These are phyloP conservation scores for Drosophila peninsularis DNA, from an alignment of 2,888 invertebrate species.

Conservation along the genomic window DNA sequence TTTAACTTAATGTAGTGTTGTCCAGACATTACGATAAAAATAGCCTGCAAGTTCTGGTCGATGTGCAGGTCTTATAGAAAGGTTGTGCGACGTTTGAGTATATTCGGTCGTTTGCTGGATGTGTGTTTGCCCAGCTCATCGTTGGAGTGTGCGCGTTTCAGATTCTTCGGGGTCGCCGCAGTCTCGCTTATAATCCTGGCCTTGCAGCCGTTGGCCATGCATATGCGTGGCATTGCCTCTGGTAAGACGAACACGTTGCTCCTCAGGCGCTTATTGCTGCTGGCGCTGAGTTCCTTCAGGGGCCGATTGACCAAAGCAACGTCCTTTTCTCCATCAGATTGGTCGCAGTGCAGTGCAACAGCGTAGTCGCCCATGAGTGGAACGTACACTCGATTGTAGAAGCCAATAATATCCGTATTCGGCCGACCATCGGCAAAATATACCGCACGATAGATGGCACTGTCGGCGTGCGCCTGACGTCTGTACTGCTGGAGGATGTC, in stretches of 20 bases:
- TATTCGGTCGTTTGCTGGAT: conserved; percentile 53
- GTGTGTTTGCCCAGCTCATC: conserved; percentile 21
- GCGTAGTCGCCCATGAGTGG: conserved; percentile 40
- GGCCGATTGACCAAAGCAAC: neutral
- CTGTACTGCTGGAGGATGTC: conserved; percentile 60
- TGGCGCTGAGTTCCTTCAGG: conserved; percentile 23
- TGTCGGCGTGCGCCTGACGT: conserved; percentile 44
- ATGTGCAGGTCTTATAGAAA: conserved; percentile 13
- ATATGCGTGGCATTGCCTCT: conserved; percentile 27
- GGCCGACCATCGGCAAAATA: conserved; percentile 12
- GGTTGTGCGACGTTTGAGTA: conserved; percentile 47
- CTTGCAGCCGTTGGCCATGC: conserved; percentile 25
- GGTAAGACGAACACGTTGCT: conserved; percentile 18
- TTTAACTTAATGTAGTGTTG: conserved; percentile 10
- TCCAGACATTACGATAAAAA: conserved; percentile 13
- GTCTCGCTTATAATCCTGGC: conserved; percentile 10
- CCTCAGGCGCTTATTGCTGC: conserved; percentile 5
- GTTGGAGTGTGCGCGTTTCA: conserved; percentile 51
- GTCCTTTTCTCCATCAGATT: neutral
- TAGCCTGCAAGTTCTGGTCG: neutral
- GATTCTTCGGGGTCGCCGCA: conserved; percentile 12
- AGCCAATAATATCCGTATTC: conserved; percentile 50
- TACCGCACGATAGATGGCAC: conserved; percentile 53
- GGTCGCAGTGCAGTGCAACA: conserved; percentile 18
- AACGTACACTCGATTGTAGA: conserved; percentile 60